A percentile compares a stretch with the other conserved stretches of the same genome.
These are phyloP conservation scores for Lerema accius DNA, from an alignment of 1,140 invertebrate genomes.

Conservation along the genomic window DNA sequence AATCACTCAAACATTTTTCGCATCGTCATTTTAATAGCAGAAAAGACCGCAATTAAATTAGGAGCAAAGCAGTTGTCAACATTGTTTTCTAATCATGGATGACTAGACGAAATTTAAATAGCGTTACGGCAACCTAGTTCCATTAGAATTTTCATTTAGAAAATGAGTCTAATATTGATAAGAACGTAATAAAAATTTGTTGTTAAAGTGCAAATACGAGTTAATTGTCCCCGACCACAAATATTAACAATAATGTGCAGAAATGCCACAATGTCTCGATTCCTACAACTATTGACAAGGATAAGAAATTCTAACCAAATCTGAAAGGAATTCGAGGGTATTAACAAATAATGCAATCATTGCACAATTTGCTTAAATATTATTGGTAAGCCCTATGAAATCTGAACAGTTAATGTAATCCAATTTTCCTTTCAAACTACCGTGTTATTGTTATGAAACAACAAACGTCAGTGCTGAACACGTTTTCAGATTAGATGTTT, in stretches of 20 bases:
- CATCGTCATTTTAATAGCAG: too few relatives aligned
- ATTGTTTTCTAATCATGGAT: too few relatives aligned
- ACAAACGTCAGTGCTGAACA: conserved; percentile 32
- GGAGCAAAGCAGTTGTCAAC: too few relatives aligned
- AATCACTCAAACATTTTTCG: too few relatives aligned
- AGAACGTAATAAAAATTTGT: too few relatives aligned
- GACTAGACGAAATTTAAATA: too few relatives aligned
- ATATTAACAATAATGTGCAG: conserved; percentile 3
- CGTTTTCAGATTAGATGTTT: neutral
- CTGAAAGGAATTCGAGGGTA: conserved; percentile 11
- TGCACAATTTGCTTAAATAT: conserved; percentile 23
- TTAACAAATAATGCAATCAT: conserved; percentile 16
- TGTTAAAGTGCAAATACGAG: too few relatives aligned
- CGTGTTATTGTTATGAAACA: conserved; percentile 40
- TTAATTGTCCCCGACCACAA: neutral
- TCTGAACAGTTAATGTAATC: conserved; percentile 19
- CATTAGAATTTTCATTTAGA: too few relatives aligned
- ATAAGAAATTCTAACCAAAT: conserved; percentile 17
- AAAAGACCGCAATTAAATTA: too few relatives aligned
- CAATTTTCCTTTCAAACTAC: conserved; percentile 31
- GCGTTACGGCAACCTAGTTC: too few relatives aligned
- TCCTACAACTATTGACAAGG: conserved; percentile 5
- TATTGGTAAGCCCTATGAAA: conserved; percentile 23
- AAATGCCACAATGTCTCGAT: conserved; percentile 5
- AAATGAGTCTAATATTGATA: too few relatives aligned